These are phyloP conservation scores for Marcusenius ussheri DNA, from an alignment of 2,113 vertebrate genomes.

Conservation along the genomic window DNA sequence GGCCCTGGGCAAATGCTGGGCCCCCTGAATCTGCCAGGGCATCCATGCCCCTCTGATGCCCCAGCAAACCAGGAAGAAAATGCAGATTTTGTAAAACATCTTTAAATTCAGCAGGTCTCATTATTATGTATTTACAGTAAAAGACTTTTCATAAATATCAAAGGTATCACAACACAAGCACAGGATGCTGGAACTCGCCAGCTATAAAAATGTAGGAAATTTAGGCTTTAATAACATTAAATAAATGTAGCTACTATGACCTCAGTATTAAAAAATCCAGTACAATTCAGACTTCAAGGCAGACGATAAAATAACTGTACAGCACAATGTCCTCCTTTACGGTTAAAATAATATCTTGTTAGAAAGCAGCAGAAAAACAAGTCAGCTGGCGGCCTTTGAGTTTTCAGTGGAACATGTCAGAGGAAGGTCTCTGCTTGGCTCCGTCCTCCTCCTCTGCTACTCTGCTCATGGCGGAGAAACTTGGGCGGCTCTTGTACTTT, in stretches of 20 bases:
- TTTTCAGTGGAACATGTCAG: constrained; percentile 19
- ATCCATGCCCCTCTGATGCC: neutral
- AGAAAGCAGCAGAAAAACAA: neutral
- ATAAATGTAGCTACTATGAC: neutral
- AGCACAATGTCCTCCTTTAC: neutral
- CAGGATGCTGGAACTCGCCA: neutral
- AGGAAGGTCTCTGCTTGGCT: constrained; percentile 41
- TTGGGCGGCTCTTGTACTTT: constrained; percentile 58
- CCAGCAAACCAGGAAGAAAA: neutral
- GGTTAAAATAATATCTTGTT: neutral
- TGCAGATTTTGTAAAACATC: neutral
- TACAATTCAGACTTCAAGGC: neutral
- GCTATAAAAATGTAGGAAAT: neutral
- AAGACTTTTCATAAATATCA: neutral
- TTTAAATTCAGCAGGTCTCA: neutral
- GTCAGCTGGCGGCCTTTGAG: neutral
- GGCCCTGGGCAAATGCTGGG: neutral
- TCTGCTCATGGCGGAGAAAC: constrained; percentile 51
- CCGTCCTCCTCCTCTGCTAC: constrained; percentile 33
- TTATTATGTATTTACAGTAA: neutral
- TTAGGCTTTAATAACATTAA: neutral
- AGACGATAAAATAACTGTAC: neutral
- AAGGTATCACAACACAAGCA: neutral
- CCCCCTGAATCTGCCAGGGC: neutral
- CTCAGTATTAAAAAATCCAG: neutral